Percentiles rank a stretch among this genome's conserved stretches.
phyloP scores from a whole-genome alignment of 1,140 invertebrate genomes.

The Cydia amplana region DNA sequence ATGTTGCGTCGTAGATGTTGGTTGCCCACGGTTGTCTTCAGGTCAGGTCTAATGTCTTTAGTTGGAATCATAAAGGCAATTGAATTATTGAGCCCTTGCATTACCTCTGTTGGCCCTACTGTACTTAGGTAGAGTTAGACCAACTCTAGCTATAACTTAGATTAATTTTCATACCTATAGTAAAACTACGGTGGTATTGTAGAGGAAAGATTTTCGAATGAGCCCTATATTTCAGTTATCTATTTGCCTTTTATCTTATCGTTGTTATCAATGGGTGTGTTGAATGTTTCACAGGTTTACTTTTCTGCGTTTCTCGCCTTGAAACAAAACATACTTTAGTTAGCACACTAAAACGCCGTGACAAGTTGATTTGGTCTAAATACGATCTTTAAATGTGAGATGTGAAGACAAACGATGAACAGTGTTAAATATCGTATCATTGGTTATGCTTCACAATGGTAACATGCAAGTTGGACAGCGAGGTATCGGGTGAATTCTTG shows the following conservation, averaged over 20 bases:
- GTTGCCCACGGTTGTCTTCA: no score
- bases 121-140: no score
- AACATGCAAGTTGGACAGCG: constrained; percentile 66
- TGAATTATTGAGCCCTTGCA: no score
- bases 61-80: no score
- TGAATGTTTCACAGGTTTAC: constrained; percentile 44
- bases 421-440: not conserved
- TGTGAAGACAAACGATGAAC: not conserved
- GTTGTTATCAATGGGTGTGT: constrained; percentile 66
- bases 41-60: no score
- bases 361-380: not conserved
- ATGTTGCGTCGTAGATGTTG: no score
- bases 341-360: not conserved
- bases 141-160: no score
- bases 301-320: constrained; percentile 50
- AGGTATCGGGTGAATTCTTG: constrained; percentile 64
- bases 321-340: constrained; percentile 39
- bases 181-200: not conserved
- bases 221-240: constrained; percentile 48
- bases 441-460: constrained; percentile 54
- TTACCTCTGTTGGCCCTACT: no score
- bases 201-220: not conserved
- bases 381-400: not conserved
- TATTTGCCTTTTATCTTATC: constrained; percentile 71
- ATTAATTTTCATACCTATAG: no score